Evolutionary conservation across 2,113 vertebrate genomes (phyloP), one percentile per base, ranked within the genome.

Genomic region (Hypomesus transpacificus): DNA sequence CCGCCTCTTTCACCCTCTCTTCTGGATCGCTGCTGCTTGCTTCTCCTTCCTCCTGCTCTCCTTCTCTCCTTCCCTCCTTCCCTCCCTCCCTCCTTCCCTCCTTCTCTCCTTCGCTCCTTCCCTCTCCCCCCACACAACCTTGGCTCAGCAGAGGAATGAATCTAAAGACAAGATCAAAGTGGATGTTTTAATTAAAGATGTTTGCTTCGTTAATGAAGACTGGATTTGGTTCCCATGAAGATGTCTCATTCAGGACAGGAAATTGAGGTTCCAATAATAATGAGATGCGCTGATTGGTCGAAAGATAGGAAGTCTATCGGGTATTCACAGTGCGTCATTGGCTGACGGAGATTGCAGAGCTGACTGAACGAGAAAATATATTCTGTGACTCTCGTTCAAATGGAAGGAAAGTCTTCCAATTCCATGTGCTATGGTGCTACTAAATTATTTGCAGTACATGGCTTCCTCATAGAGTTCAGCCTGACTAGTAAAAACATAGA

Each of bases 181-280:
- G 82, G 84, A 85, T 76, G 87, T 89, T 90, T 81, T 93, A 92
- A 93, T 93, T 92, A 91, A 90, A 92, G 91, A 92, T 92, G 90
- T 87, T 92, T 87, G 87, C 87, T 85, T 80, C 80, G 65, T 85
- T 90, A 91, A 87, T 84, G 87, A 88, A 85, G 74, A 73, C 75
- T 83, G 74, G 46, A 87, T 85, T 89, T 82, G 83, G 88, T 88
- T 92, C 87, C 83, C 89, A 88, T 88, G 83, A 87, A 92, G 73
- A 85, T 82, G 84, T 82, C 85, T 82, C 80, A 62, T 63, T 53
- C 67, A 20, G 6, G 68, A 66, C 72, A 85, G 87, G 87, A 90
- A 89, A 90, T 86, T 84, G 73, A 71, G 80, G 81, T 81, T 80
- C 60, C 21, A 84, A 81, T 81, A 82, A 80, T 78, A 90, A 89